phyloP scores from a whole-genome alignment of 1,140 invertebrate species.

The Carcinoscorpius rotundicauda region DNA sequence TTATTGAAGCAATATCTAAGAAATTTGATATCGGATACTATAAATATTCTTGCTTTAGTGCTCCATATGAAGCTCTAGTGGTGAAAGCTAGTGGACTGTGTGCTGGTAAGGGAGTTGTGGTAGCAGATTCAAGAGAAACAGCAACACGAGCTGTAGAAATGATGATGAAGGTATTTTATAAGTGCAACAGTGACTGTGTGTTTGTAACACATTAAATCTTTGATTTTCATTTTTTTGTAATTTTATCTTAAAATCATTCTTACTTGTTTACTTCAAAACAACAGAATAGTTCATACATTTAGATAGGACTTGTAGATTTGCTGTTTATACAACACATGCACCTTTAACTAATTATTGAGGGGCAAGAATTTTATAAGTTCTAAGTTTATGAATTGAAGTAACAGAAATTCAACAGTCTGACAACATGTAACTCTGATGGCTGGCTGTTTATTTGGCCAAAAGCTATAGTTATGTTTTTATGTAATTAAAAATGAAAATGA shows the following conservation, averaged over 20 bases:
- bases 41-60: conserved; percentile 30
- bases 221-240: neutral
- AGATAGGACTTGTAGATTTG: neutral
- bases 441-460: no score
- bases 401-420: no score
- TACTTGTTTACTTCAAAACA: neutral
- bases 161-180: conserved; percentile 44
- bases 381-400: no score
- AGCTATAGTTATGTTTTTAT: no score
- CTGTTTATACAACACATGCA: neutral
- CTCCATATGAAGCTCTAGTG: conserved; percentile 64
- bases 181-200: no score
- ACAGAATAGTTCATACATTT: neutral
- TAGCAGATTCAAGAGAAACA: conserved; percentile 57
- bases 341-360: no score
- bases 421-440: no score
- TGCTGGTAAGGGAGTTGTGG: conserved; percentile 91
- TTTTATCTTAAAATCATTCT: neutral
- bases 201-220: no score
- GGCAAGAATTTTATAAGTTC: no score
- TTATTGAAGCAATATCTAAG: conserved; percentile 1
- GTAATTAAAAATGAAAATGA: no score
- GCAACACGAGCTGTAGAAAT: conserved; percentile 67
- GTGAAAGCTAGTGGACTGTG: conserved; percentile 91
- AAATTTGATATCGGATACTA: neutral